Base-by-base conservation (phyloP, 2,797 vertebrate genomes). In the Artibeus lituratus region DNA sequence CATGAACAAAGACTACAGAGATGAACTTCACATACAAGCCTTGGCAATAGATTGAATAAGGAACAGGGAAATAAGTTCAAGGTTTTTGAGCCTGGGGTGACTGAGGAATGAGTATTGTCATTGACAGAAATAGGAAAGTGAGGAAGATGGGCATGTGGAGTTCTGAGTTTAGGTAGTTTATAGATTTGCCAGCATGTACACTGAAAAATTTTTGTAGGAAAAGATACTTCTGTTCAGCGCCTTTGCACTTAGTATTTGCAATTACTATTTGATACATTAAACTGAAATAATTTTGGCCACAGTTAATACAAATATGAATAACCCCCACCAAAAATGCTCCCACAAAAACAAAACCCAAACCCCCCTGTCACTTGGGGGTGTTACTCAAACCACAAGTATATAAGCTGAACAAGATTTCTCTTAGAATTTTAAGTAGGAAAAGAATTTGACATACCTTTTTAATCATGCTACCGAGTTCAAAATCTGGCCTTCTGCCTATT, bases 391-490 rank as follows among this genome's bases (percentile, higher is more conserved):
- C 77, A 72, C 19, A 73, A 35, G 37, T 69, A 14, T 84, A 81
- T 87, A 81, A 93, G 74, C 15, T n/a, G n/a, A 91, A 42, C 12
- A 89, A 62, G 19, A 35, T 70, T 51, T 77, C 19, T 84, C 47
- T 90, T 92, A 84, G 47, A 83, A 91, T 87, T 83, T 35, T 95
- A 86, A 77, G 73, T 77, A 90, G 78, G 65, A 85, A 93, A 86
- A 42, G 9, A 95, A 44, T 90, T 81, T 76, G 76, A 53, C 95
- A 96, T 99, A 99, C 99, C 99, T 98, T 98, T 97, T 98, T 99
- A 91, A 99, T 98, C 94, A 99, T 98, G 96, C 99, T 99, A 5
- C 98, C 98, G 98, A 99, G 98, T 94, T 99, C 98, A 98, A 99
- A 98, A 94, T 99, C 99, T 82, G 98, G 98, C 96, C 98, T 98